A percentile compares a stretch with the other conserved stretches of the same genome.
phyloP scores from a whole-genome alignment of 2,113 vertebrate species.

The Rostratula benghalensis region DNA sequence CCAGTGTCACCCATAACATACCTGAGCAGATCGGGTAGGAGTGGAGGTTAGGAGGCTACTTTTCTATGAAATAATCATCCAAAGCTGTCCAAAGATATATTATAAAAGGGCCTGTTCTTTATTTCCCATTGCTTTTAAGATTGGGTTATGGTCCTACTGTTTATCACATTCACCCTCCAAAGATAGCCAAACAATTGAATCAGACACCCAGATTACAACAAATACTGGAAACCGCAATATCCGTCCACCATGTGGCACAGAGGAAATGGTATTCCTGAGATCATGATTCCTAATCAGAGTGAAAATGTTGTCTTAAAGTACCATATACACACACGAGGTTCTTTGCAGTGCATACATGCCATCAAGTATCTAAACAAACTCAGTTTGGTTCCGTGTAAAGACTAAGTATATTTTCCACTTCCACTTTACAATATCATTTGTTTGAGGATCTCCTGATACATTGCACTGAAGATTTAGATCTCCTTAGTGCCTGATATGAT shows the following conservation, averaged over 20 bases:
- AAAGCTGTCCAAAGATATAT: slow-evolving; percentile 7
- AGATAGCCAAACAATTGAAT: slow-evolving; percentile 64
- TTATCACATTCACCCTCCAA: slow-evolving; percentile 61
- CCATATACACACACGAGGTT: neutral
- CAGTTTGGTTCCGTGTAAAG: neutral
- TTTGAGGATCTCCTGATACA: neutral
- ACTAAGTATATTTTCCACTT: neutral
- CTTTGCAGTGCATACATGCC: neutral
- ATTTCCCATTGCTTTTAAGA: slow-evolving; percentile 62
- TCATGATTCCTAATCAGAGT: neutral
- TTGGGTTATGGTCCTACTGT: slow-evolving; percentile 46
- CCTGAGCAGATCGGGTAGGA: neutral
- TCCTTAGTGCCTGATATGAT: neutral
- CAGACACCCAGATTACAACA: slow-evolving; percentile 37
- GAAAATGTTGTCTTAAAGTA: slow-evolving; percentile 9
- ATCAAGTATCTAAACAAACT: neutral
- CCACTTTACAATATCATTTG: neutral
- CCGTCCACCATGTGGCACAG: neutral
- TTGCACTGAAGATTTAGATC: neutral
- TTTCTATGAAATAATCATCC: slow-evolving; percentile 28
- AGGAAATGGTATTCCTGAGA: slow-evolving; percentile 40
- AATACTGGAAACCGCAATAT: slow-evolving; percentile 44
- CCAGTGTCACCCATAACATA: neutral
- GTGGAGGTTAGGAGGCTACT: neutral
- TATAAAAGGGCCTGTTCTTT: neutral